Evolutionary conservation across 2,888 invertebrate genomes (phyloP), one percentile per base, ranked within the genome.

Genomic region (Fragum whitleyi): DNA sequence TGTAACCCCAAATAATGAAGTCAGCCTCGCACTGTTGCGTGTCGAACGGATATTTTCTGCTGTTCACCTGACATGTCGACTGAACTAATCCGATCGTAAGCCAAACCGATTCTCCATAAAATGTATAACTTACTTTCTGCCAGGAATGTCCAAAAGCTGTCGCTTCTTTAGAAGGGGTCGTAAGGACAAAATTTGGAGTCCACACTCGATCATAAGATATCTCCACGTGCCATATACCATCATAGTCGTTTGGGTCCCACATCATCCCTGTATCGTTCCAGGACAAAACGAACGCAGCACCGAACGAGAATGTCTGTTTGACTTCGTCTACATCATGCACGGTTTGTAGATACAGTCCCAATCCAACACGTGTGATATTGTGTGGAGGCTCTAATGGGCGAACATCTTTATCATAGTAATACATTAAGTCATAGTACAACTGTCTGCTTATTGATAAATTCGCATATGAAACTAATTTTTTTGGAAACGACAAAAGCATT

Each of bases 31-130:
- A 86, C 14, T 26, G 36, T n/a, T 86, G 86, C 26, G 55, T 69
- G 47, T 86, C 85, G 68, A 85, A 86, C 1, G 86, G 86, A 42
- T 77, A 86, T 42, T 81, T 81, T 0, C 77, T 57, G 14, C 77
- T 75, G 47, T 85, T 82, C 1, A 86, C 75, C 1, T 74, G 16
- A 59, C 86, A 86, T 0, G 84, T 74, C 16, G 81, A 74, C 65
- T 82, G 69, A 6, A 84, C 70, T 1, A 84, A 42, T 11, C 77
- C 78, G 9, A 70, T 68, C 5, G 79, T 67, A 5, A 70, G 9
- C 84, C 84, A 86, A 16, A 65, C 23, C 23, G 82, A 80, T 11
- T 61, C 51, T 5, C 86, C 85, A 69, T 74, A 51, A n/a, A 39
- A 69, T 6, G 51, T 47, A n/a, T 69, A 75, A 28, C 68, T 36